Evolutionary conservation across 2,797 vertebrate genomes (phyloP), one percentile per base, ranked within the genome.

Genomic region (Cephalopachus bancanus): DNA sequence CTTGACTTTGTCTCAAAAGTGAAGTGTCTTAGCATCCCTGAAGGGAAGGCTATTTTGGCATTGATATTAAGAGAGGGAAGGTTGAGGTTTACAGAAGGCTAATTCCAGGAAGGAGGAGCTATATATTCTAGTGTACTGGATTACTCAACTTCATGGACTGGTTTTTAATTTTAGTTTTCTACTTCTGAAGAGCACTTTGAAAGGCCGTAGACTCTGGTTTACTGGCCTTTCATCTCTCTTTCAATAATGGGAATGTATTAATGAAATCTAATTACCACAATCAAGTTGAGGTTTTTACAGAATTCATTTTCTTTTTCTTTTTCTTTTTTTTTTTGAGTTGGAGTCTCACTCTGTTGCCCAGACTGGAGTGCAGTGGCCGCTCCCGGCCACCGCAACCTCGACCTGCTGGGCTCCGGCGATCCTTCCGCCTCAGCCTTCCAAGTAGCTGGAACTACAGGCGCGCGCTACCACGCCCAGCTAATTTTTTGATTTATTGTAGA

Each of bases 221-320:
- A 26, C 53, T 22, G 55, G 7, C 5, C 12, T 3, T 87, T 64
- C 24, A 11, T 55, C 4, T 26, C 4, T n/a, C 44, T 30, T n/a
- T 87, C 60, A 17, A 9, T 11, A 22, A 3, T 72, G 59, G 30
- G 83, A 33, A 20, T 71, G 2, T 49, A 15, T 44, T 65, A n/a
- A 71, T 49, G 15, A 69, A 76, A 33, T 80, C 55, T 64, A 60
- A 44, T 75, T 67, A 37, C n/a, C n/a, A 33, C 5, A 33, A 1
- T 86, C n/a, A 83, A 1, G 65, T 86, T 65, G 62, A 57, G 5
- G 30, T 81, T 86, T 81, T 81, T 33, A 20, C 33, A 83, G 0
- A 76, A 24, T 87, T 94, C 14, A 44, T 95, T 90, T 93, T 94
- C 79, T 87, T 83, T 83, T 37, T 37, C 37, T 37, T 37, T 37